Evolutionary conservation across 2,888 invertebrate genomes (phyloP), one percentile per base, ranked within the genome.

Genomic region (Apotomis capreana): DNA sequence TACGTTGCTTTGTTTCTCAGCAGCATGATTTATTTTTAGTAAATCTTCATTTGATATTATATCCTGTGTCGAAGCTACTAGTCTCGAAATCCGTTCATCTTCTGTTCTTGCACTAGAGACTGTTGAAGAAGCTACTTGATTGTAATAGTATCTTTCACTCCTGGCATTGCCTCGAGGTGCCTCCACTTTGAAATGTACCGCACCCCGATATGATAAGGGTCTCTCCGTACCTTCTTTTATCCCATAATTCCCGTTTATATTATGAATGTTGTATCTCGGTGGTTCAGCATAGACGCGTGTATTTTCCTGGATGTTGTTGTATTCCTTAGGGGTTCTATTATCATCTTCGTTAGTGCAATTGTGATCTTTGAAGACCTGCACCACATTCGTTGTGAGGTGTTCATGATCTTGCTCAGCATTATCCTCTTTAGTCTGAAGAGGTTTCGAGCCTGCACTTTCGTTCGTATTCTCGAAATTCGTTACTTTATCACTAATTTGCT

Each of bases 11-110:
- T 86, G 79, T 75, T 87, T 88, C 79, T 92, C 92, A 8, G 84
- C 88, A 0, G 93, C 90, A 46, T 92, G 89, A 72, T 96, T 96
- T 0, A 96, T 95, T 79, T 93, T 94, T 9, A 95, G 78, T 8
- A 96, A 91, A 83, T 96, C 95, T 79, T 95, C 94, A 74, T 95
- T 95, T 0, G 94, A 91, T 73, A 96, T 94, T 9, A 95, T 85
- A 82, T 95, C 94, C 80, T 94, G 94, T 0, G 95, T 95, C 2
- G 92, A 94, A 57, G 94, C 94, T 12, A 95, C 94, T 55, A 95
- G 84, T 78, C 89, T 94, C 4, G 91, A 90, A 55, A 91, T 90
- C 1, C 92, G 90, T 51, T 84, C 83, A 55, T 88, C 83, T 76
- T 88, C 78, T 49, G 82, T 83, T 12, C 76, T 63, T 37, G 80